phyloP scores from a whole-genome alignment of 2,797 vertebrate genomes.

The Rhabdophis nuchalis region DNA sequence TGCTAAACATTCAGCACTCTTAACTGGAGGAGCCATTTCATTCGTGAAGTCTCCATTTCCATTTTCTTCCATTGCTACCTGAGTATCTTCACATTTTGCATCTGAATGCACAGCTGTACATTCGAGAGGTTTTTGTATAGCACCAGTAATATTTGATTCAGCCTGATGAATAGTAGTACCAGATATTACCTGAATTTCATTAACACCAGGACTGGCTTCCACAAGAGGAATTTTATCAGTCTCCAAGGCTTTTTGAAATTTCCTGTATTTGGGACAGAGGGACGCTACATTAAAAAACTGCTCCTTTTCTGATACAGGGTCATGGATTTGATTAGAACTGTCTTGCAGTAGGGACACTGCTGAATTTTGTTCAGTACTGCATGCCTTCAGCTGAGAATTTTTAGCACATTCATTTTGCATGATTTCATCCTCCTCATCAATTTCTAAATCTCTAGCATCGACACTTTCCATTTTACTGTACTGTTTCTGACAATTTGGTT shows the following conservation, averaged over 20 bases:
- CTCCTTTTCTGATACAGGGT: slow-evolving; percentile 62
- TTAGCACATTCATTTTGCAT: slow-evolving; percentile 62
- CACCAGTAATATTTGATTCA: slow-evolving; percentile 54
- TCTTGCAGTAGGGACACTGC: slow-evolving; percentile 57
- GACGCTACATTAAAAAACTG: slow-evolving; percentile 66
- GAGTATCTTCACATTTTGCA: slow-evolving; percentile 66
- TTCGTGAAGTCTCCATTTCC: slow-evolving; percentile 29
- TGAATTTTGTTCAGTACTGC: slow-evolving; percentile 66
- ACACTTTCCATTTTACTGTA: slow-evolving; percentile 39
- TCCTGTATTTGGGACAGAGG: slow-evolving; percentile 76
- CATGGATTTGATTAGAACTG: slow-evolving; percentile 56
- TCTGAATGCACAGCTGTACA: slow-evolving; percentile 56
- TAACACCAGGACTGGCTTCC: slow-evolving; percentile 58
- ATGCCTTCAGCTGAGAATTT: slow-evolving; percentile 57
- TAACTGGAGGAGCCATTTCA: slow-evolving; percentile 44
- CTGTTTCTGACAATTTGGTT: slow-evolving; percentile 70
- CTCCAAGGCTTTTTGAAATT: slow-evolving; percentile 79
- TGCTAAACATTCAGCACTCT: slow-evolving; percentile 9
- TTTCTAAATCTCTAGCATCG: slow-evolving; percentile 60
- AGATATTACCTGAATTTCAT: slow-evolving; percentile 55
- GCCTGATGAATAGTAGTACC: slow-evolving; percentile 43
- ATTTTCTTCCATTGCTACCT: slow-evolving; percentile 56
- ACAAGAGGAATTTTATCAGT: slow-evolving; percentile 70
- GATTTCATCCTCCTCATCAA: slow-evolving; percentile 71
- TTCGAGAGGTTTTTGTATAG: slow-evolving; percentile 52